These are phyloP conservation scores for Acrobasis consociella DNA, from an alignment of 2,888 invertebrate species.

Conservation along the genomic window DNA sequence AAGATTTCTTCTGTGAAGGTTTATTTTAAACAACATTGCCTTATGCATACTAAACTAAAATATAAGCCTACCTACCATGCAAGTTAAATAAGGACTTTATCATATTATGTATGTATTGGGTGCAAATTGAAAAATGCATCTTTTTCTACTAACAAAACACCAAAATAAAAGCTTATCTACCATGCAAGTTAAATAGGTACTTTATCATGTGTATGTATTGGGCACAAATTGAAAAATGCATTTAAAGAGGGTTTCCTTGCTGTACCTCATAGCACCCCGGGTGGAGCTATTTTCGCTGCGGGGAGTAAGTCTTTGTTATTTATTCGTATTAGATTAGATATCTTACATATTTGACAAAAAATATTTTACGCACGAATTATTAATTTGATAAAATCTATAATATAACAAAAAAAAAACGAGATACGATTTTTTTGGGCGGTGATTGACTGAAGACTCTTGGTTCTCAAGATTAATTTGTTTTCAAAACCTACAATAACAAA, in stretches of 20 bases:
- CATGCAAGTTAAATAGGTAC: background rate
- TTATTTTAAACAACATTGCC: too few species aligned
- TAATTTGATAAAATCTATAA: background rate
- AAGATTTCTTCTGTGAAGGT: too few species aligned
- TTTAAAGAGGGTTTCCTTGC: constrained; percentile 2
- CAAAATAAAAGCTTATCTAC: too few species aligned
- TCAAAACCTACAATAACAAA: background rate
- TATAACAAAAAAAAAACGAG: too few species aligned
- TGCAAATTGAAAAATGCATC: constrained; percentile 14
- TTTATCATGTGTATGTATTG: background rate
- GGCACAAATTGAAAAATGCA: constrained; percentile 12
- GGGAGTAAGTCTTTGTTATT: background rate
- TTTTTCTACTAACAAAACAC: too few species aligned
- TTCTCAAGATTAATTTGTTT: too few species aligned
- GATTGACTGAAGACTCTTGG: too few species aligned
- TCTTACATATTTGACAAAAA: background rate
- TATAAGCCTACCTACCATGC: too few species aligned
- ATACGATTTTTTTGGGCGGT: too few species aligned
- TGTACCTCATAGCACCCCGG: constrained; percentile 8
- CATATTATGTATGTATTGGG: background rate
- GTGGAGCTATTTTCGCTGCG: constrained; percentile 10
- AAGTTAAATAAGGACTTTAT: background rate
- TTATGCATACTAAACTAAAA: too few species aligned
- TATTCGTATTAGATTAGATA: background rate
- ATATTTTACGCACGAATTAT: background rate